A percentile compares a stretch with the other conserved stretches of the same genome.
phyloP scores from a whole-genome alignment of 2,113 vertebrate genomes.

The Anarrhichthys ocellatus region DNA sequence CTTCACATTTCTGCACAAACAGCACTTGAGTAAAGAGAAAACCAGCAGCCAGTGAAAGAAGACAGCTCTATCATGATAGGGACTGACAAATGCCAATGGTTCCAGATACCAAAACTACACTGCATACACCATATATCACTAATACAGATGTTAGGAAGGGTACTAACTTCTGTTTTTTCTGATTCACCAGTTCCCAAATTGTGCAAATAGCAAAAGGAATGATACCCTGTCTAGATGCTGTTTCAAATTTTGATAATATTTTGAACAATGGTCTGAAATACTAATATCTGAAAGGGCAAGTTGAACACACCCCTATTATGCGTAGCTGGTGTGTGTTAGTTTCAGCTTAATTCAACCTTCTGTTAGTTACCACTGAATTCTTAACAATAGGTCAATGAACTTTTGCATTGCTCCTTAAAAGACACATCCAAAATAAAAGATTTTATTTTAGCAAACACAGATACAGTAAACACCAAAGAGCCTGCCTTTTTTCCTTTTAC shows the following conservation, averaged over 20 bases:
- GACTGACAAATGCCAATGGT: not conserved
- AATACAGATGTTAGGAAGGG: not conserved
- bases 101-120: not conserved
- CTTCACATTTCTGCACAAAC: slow-evolving; percentile 24
- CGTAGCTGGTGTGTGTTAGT: not conserved
- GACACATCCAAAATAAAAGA: not conserved
- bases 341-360: not conserved
- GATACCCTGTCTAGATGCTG: not conserved
- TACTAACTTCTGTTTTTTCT: not conserved
- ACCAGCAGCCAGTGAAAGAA: not conserved
- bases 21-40: not conserved
- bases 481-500: not conserved
- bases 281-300: not conserved
- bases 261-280: not conserved
- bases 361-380: not conserved
- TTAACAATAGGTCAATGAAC: not conserved
- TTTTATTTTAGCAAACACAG: not conserved
- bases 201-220: not conserved
- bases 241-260: not conserved
- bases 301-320: not conserved
- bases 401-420: not conserved
- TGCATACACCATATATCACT: not conserved
- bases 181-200: not conserved
- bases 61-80: not conserved
- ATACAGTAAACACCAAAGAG: not conserved